Evolutionary conservation across 2,888 invertebrate genomes (phyloP).

Genomic region (Phyllotreta striolata): DNA sequence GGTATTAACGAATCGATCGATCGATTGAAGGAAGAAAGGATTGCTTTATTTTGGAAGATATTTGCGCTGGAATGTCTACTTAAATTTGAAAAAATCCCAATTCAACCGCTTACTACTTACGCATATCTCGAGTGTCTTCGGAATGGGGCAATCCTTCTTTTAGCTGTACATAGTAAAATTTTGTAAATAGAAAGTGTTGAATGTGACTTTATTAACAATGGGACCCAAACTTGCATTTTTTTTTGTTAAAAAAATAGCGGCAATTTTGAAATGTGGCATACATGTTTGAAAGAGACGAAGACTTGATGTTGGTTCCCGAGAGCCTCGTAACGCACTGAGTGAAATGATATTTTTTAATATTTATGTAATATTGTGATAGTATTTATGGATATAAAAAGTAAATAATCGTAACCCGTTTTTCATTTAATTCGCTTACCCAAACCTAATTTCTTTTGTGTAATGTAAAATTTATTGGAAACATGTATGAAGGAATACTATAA

Average conservation of each 20-base stretch:
- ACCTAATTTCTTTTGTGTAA: conserved; percentile 9
- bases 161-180: conserved; percentile 36
- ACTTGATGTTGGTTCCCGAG: conserved; percentile 28
- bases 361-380: conserved; percentile 40
- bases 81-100: too few relatives aligned
- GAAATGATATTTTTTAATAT: conserved; percentile 39
- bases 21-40: conserved; percentile 30
- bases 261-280: conserved; percentile 31
- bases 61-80: too few relatives aligned
- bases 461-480: too few relatives aligned
- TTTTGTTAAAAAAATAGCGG: conserved; percentile 26
- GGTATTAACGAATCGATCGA: conserved; percentile 41
- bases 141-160: conserved; percentile 17
- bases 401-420: conserved; percentile 21
- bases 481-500: too few relatives aligned
- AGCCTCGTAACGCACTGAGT: conserved; percentile 32
- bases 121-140: conserved; percentile 1
- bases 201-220: conserved; percentile 39
- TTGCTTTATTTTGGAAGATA: neutral
- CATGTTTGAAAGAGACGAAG: conserved; percentile 33
- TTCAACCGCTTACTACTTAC: too few relatives aligned
- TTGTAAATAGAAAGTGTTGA: conserved; percentile 31
- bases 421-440: conserved; percentile 1
- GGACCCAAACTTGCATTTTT: conserved; percentile 36
- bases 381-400: conserved; percentile 35